A percentile compares a stretch with the other conserved stretches of the same genome.
Evolutionary conservation across 2,113 vertebrate genomes (phyloP).

Genomic region (Oxyura jamaicensis): DNA sequence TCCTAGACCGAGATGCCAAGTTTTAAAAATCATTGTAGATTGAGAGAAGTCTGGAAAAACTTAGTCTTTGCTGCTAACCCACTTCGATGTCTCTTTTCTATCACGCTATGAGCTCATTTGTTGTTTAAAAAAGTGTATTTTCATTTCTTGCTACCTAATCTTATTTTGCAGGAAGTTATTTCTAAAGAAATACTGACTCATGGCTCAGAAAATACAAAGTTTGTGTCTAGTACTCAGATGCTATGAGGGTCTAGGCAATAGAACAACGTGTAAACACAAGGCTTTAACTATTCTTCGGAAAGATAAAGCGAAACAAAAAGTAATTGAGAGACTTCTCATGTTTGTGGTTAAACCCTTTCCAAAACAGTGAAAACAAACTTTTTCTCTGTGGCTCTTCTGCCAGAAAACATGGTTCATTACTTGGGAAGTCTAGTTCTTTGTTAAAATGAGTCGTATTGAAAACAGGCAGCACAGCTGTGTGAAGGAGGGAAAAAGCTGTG

Average conservation of each 20-base stretch:
- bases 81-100: neutral
- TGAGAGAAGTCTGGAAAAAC: neutral
- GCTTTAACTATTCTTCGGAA: neutral
- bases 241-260: neutral
- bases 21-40: neutral
- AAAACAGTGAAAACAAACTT: neutral
- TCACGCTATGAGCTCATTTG: neutral
- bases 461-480: neutral
- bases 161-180: neutral
- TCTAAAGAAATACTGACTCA: neutral
- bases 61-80: neutral
- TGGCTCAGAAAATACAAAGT: neutral
- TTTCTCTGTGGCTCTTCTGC: neutral
- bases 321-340: neutral
- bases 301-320: constrained; percentile 19
- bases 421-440: neutral
- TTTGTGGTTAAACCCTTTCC: neutral
- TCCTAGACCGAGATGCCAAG: neutral
- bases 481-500: neutral
- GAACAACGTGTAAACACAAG: neutral
- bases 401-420: neutral
- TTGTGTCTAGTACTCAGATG: neutral
- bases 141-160: neutral
- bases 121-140: neutral
- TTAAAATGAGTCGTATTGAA: neutral